phyloP scores from a whole-genome alignment of 1,140 invertebrate genomes.

The Drosophila orosa region DNA sequence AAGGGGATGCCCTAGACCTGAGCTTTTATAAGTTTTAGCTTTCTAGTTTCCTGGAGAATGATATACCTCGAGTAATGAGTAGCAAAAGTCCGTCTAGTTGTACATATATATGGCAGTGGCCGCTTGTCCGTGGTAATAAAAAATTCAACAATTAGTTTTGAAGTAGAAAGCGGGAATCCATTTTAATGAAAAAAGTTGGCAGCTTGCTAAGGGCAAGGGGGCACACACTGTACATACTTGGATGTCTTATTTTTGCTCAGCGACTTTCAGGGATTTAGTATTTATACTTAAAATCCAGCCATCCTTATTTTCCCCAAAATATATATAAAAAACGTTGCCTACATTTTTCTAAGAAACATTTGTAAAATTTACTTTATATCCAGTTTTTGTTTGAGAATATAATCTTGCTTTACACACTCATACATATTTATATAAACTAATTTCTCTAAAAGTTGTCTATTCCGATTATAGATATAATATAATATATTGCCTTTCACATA shows the following conservation, averaged over 20 bases:
- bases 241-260: slow-evolving; percentile 2
- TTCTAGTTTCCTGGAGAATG: not conserved
- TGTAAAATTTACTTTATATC: slow-evolving; percentile 55
- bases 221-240: slow-evolving; percentile 1
- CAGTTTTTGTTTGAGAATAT: slow-evolving; percentile 23
- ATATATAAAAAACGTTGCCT: not conserved
- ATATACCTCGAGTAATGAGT: slow-evolving; percentile 1
- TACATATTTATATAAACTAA: slow-evolving; percentile 45
- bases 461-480: slow-evolving; percentile 33
- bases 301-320: not conserved
- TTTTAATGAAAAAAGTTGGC: slow-evolving; percentile 46
- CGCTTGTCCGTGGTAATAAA: slow-evolving; percentile 37
- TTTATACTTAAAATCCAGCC: slow-evolving; percentile 4
- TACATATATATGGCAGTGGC: slow-evolving; percentile 1
- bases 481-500: slow-evolving; percentile 55
- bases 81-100: slow-evolving; percentile 17
- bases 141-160: slow-evolving; percentile 41
- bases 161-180: slow-evolving; percentile 28
- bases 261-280: slow-evolving; percentile 3
- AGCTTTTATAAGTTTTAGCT: not conserved
- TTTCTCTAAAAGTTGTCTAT: slow-evolving; percentile 49
- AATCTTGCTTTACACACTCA: slow-evolving; percentile 47
- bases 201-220: slow-evolving; percentile 14
- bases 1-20: not conserved
- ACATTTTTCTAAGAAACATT: slow-evolving; percentile 52